Evolutionary conservation across 2,113 vertebrate genomes (phyloP).

Genomic region (Eleginops maclovinus): DNA sequence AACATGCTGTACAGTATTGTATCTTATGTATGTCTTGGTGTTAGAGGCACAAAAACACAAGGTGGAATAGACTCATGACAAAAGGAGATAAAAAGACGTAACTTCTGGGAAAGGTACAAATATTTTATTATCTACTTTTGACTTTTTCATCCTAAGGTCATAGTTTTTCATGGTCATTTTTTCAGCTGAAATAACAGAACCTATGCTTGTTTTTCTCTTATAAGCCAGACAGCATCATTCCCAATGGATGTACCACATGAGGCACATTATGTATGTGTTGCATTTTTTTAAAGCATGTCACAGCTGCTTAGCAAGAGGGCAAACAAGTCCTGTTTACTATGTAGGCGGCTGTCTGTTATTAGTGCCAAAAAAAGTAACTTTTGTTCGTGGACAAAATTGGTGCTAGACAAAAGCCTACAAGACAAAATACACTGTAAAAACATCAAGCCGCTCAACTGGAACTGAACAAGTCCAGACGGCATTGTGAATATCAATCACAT

Average conservation of each 20-base stretch:
- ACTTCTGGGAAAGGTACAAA: background rate
- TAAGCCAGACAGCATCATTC: conserved; percentile 5
- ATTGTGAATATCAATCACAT: conserved; percentile 12
- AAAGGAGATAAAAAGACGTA: background rate
- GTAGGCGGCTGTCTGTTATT: conserved; percentile 1
- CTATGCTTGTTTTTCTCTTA: background rate
- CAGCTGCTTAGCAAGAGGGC: conserved; percentile 37
- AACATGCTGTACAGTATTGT: background rate
- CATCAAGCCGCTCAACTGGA: background rate
- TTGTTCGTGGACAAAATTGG: conserved; percentile 13
- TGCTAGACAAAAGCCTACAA: too few species aligned
- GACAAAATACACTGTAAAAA: conserved; percentile 5
- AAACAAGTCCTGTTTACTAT: conserved; percentile 29
- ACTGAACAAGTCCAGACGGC: background rate
- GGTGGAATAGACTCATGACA: background rate
- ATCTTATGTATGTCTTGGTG: background rate
- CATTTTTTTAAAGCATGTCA: conserved; percentile 20
- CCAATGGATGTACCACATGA: conserved; percentile 8
- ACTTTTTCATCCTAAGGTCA: background rate
- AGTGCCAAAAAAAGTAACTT: conserved; percentile 1
- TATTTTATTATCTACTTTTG: background rate
- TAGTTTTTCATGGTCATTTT: background rate
- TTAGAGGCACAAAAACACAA: background rate
- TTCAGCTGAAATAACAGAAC: conserved; percentile 6
- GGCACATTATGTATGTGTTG: background rate